phyloP scores from a whole-genome alignment of 2,797 vertebrate species.

The Hirundo rustica region DNA sequence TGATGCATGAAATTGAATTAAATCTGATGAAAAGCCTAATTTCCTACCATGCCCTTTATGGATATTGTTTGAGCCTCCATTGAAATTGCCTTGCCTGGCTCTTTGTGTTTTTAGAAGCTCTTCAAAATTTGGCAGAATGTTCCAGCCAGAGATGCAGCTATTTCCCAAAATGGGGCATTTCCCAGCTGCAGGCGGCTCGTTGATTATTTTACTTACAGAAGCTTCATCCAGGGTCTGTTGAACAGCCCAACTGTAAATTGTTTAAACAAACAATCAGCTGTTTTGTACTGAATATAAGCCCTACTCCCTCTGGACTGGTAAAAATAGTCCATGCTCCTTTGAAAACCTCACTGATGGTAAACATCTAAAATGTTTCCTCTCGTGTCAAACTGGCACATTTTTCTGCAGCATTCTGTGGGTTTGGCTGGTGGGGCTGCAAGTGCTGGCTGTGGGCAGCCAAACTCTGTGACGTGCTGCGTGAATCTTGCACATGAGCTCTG shows the following conservation, averaged over 20 bases:
- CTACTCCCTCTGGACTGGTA: neutral
- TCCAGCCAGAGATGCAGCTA: neutral
- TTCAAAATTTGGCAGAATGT: neutral
- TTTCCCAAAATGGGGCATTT: neutral
- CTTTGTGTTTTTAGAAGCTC: neutral
- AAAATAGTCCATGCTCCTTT: neutral
- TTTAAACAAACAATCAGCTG: neutral
- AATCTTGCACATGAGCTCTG: neutral
- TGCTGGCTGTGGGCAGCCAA: neutral
- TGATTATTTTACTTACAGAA: neutral
- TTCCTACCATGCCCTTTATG: neutral
- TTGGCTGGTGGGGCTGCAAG: neutral
- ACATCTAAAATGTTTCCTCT: neutral
- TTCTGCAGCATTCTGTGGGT: neutral
- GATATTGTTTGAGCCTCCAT: neutral
- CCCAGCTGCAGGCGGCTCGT: neutral
- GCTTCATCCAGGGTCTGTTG: neutral
- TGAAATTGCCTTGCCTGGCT: neutral
- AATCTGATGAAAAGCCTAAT: neutral
- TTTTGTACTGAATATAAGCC: neutral
- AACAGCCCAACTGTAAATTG: neutral
- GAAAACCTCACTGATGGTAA: neutral
- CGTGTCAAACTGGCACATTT: accelerated
- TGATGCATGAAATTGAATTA: neutral
- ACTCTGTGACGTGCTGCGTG: accelerated